These are phyloP conservation scores for Malurus elegans DNA, from an alignment of 2,113 vertebrate genomes.

Conservation along the genomic window DNA sequence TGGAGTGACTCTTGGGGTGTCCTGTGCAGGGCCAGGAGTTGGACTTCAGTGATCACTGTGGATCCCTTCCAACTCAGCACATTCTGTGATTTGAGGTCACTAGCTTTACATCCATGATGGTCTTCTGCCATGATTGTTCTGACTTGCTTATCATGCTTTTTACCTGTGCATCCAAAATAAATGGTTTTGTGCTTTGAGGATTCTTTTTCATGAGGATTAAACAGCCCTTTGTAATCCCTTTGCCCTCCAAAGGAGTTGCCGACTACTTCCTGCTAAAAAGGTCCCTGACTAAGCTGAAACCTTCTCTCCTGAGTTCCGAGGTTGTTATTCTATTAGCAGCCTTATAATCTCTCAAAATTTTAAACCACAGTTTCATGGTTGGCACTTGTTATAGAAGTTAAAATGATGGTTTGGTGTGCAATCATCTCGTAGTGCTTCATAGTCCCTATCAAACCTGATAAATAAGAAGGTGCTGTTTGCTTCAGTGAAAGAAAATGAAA, in stretches of 20 bases:
- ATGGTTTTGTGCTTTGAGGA: neutral
- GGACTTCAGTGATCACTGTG: neutral
- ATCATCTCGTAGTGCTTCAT: neutral
- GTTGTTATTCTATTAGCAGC: neutral
- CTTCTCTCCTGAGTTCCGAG: neutral
- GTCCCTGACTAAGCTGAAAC: neutral
- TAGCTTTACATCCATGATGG: neutral
- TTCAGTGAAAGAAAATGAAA: conserved; percentile 65
- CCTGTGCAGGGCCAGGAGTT: neutral
- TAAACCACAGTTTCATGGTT: neutral
- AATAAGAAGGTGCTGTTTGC: conserved; percentile 36
- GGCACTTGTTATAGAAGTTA: neutral
- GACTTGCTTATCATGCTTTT: neutral
- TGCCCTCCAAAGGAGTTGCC: neutral
- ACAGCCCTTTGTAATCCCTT: neutral
- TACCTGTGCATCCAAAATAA: neutral
- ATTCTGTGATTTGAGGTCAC: neutral
- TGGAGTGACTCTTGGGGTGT: neutral
- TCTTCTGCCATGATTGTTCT: neutral
- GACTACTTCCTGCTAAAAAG: neutral
- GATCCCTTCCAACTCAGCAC: neutral
- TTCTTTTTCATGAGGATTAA: neutral
- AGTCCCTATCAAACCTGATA: conserved; percentile 3
- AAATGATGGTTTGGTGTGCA: neutral
- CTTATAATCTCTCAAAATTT: neutral